A percentile compares a stretch with the other conserved stretches of the same genome.
Conservation (phyloP, 2,113 vertebrate genomes). For the Spheniscus mendiculus region DNA sequence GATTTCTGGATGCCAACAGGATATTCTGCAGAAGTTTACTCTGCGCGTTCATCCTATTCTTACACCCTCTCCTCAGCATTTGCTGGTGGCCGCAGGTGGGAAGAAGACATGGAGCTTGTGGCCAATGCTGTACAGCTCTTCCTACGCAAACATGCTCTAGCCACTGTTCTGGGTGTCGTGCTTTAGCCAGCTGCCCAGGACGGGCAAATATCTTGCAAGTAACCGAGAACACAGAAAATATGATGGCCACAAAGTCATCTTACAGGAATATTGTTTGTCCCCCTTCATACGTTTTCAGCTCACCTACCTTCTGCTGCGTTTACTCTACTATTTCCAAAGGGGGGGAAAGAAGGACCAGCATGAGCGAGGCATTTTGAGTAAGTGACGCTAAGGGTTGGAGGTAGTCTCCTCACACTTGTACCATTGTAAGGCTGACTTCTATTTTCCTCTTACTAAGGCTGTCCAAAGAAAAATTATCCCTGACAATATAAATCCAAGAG, state of each 20-base stretch:
- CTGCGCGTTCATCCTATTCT: fast-evolving
- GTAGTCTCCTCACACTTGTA: not conserved
- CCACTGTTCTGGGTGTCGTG: not conserved
- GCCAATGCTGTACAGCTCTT: not conserved
- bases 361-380: not conserved
- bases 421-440: not conserved
- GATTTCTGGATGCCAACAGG: not conserved
- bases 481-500: not conserved
- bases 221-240: not conserved
- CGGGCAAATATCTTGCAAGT: fast-evolving
- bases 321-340: not conserved
- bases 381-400: not conserved
- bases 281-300: not conserved
- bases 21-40: not conserved
- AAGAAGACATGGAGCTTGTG: not conserved
- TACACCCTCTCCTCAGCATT: not conserved
- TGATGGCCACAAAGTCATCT: not conserved
- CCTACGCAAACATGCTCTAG: not conserved
- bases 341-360: not conserved
- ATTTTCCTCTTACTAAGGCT: not conserved
- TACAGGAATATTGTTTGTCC: not conserved
- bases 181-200: not conserved
- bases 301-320: not conserved
- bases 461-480: not conserved
- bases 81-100: not conserved